Conservation (phyloP, 1,140 invertebrate genomes). For the Galleria mellonella region DNA sequence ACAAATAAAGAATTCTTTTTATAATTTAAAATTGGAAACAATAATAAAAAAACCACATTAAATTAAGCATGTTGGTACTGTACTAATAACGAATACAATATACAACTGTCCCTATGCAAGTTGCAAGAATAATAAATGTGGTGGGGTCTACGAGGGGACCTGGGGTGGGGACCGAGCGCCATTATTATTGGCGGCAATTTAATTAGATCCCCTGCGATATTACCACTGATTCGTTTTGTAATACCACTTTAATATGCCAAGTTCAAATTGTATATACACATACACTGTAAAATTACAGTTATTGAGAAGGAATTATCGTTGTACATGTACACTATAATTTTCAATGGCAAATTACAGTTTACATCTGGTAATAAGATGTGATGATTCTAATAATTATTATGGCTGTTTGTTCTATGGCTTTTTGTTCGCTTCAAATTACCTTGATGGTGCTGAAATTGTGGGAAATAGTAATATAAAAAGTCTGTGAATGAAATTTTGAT, state of each 20-base stretch:
- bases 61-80: too few species aligned
- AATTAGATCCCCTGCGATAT: slow-evolving; percentile 69
- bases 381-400: slow-evolving; percentile 4
- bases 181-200: slow-evolving; percentile 72
- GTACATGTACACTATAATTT: slow-evolving; percentile 7
- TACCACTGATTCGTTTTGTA: slow-evolving; percentile 70
- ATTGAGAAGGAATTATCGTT: slow-evolving; percentile 39
- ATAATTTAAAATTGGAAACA: too few species aligned
- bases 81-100: too few species aligned
- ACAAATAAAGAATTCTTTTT: too few species aligned
- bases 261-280: slow-evolving; percentile 1
- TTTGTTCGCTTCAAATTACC: too few species aligned
- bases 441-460: too few species aligned
- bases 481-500: too few species aligned
- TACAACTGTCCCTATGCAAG: slow-evolving; percentile 16
- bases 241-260: slow-evolving; percentile 49
- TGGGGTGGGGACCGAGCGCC: slow-evolving; percentile 36
- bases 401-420: neutral
- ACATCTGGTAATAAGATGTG: slow-evolving; percentile 2
- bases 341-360: slow-evolving; percentile 4
- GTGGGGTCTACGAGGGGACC: slow-evolving; percentile 61
- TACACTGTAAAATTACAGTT: slow-evolving; percentile 35
- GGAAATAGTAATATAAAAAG: too few species aligned
- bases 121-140: slow-evolving; percentile 65
- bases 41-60: too few species aligned